phyloP scores from a whole-genome alignment of 2,113 vertebrate genomes.

The Miniopterus natalensis region DNA sequence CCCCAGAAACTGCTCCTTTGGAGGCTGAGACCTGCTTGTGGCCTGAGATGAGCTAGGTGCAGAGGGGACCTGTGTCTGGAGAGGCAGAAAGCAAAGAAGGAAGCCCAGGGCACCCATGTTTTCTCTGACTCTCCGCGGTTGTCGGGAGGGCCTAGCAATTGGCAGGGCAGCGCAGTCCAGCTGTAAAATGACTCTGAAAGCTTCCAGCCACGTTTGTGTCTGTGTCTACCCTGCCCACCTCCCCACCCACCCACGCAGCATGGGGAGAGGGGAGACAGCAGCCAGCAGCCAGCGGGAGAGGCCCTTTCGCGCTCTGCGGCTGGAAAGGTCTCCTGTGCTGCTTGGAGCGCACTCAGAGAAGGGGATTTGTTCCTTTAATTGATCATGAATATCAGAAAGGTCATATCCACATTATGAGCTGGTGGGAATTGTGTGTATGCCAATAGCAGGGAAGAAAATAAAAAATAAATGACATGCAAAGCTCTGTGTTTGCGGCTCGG shows the following conservation, averaged over 20 bases:
- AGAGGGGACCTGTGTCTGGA: background rate
- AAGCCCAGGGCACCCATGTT: rapidly evolving
- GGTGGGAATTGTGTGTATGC: conserved; percentile 42
- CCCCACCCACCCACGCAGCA: background rate
- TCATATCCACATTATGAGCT: conserved; percentile 54
- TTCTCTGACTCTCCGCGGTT: background rate
- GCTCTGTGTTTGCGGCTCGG: background rate
- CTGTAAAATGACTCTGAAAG: background rate
- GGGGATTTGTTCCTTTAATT: conserved; percentile 59
- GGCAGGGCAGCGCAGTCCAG: rapidly evolving
- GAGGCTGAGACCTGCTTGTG: background rate
- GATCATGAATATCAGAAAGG: conserved; percentile 67
- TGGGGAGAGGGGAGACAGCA: background rate
- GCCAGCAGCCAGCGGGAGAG: background rate
- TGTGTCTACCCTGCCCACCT: background rate
- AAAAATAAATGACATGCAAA: background rate
- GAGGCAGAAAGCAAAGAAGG: background rate
- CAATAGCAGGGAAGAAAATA: background rate
- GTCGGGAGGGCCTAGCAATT: background rate
- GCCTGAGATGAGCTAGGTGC: background rate
- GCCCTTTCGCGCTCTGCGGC: conserved; percentile 29
- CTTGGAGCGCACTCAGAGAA: background rate
- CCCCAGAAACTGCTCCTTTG: background rate
- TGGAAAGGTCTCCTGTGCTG: conserved; percentile 53
- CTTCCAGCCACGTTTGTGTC: background rate